These are phyloP conservation scores for Helicoverpa assulta DNA, from an alignment of 2,888 invertebrate genomes.

Conservation along the genomic window DNA sequence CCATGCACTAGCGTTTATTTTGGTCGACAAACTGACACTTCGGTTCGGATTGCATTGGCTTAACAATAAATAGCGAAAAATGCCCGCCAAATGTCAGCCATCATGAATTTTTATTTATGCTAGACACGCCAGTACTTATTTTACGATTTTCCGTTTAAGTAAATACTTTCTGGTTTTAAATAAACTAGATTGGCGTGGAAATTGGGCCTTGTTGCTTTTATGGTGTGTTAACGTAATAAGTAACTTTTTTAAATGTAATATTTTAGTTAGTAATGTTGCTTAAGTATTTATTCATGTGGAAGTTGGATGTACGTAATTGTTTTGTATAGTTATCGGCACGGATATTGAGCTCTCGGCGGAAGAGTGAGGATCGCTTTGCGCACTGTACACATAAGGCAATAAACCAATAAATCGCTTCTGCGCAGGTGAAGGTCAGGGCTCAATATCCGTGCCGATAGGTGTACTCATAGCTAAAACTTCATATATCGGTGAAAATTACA, in stretches of 20 bases:
- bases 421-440: no score
- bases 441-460: no score
- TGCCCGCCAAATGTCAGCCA: slow-evolving; percentile 47
- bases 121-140: slow-evolving; percentile 50
- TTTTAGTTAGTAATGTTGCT: no score
- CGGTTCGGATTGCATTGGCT: slow-evolving; percentile 41
- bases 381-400: no score
- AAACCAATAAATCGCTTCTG: no score
- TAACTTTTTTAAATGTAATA: no score
- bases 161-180: slow-evolving; percentile 36
- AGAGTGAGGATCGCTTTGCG: no score
- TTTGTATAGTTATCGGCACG: no score
- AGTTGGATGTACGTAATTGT: no score
- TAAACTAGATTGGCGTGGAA: slow-evolving; percentile 31
- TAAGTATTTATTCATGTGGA: background rate
- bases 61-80: slow-evolving; percentile 58
- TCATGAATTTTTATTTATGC: slow-evolving; percentile 57
- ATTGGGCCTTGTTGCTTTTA: background rate
- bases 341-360: no score
- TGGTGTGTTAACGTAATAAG: background rate
- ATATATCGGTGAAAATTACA: no score
- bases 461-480: no score
- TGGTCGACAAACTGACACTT: slow-evolving; percentile 61
- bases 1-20: slow-evolving; percentile 57
- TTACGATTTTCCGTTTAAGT: slow-evolving; percentile 45